A percentile compares a stretch with the other conserved stretches of the same genome.
These are phyloP conservation scores for Hirtodrosophila histrioides DNA, from an alignment of 2,888 invertebrate genomes.

Conservation along the genomic window DNA sequence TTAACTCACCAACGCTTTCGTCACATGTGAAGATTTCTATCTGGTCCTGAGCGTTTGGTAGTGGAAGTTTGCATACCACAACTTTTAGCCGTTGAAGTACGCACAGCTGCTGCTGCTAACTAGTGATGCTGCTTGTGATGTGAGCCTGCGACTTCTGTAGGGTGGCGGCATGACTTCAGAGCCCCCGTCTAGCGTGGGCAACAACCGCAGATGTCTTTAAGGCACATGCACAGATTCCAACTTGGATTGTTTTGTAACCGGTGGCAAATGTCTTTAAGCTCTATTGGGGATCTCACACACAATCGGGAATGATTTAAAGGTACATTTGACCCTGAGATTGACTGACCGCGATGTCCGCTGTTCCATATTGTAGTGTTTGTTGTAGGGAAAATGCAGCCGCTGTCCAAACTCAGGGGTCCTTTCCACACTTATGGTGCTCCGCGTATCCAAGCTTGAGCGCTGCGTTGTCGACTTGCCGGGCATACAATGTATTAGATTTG, in stretches of 20 bases:
- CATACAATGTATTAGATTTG: too few species aligned
- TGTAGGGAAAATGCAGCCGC: too few species aligned
- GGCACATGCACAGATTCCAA: slow-evolving; percentile 15
- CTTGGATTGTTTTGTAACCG: neutral
- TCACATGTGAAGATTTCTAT: too few species aligned
- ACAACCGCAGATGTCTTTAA: slow-evolving; percentile 33
- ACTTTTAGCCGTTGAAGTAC: neutral
- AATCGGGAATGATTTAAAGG: neutral
- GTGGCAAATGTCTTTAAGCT: neutral
- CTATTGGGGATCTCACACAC: neutral
- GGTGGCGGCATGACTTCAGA: neutral
- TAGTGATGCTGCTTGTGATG: neutral
- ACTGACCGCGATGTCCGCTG: too few species aligned
- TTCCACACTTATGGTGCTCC: too few species aligned
- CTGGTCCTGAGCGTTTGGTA: slow-evolving; percentile 16
- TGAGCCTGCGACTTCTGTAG: neutral
- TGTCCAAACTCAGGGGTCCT: too few species aligned
- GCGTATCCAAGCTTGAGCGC: too few species aligned
- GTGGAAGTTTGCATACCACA: slow-evolving; percentile 27
- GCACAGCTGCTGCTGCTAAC: neutral
- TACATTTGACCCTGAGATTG: too few species aligned
- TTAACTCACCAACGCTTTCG: slow-evolving; percentile 4
- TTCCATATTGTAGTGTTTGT: neutral
- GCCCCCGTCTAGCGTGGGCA: neutral
- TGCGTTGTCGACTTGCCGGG: too few species aligned